These are phyloP conservation scores for Diglossa brunneiventris DNA, from an alignment of 2,113 vertebrate species.

Conservation along the genomic window DNA sequence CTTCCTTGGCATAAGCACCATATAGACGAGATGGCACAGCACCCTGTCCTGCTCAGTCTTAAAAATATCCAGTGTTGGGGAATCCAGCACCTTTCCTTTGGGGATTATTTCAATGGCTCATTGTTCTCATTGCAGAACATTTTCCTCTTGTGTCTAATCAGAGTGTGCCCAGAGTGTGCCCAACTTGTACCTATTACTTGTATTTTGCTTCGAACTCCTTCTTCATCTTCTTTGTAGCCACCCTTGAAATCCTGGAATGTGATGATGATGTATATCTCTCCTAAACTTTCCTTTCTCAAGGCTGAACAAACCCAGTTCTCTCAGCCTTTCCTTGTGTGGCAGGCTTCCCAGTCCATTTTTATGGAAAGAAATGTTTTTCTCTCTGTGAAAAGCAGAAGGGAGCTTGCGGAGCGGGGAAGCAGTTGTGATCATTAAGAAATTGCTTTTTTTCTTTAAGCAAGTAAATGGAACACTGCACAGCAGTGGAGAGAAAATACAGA, in stretches of 20 bases:
- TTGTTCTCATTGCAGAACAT: not conserved
- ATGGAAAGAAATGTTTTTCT: not conserved
- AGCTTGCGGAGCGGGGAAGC: not conserved
- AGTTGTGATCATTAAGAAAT: not conserved
- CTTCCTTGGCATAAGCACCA: not conserved
- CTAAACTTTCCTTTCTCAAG: not conserved
- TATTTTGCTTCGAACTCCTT: not conserved
- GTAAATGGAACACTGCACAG: not conserved
- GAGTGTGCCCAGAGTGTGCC: not conserved
- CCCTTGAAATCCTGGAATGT: not conserved
- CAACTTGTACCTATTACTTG: not conserved
- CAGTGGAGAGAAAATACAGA: not conserved
- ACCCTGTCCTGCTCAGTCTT: not conserved
- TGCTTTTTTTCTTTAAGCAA: not conserved
- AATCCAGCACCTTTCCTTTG: not conserved
- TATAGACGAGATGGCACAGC: not conserved
- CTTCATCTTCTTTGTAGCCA: not conserved
- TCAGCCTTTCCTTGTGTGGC: not conserved
- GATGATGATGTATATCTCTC: not conserved
- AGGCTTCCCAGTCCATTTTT: not conserved
- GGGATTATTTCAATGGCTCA: not conserved
- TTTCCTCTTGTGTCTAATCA: not conserved
- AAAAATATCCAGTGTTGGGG: not conserved
- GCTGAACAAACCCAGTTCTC: not conserved
- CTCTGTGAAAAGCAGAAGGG: not conserved